phyloP scores from a whole-genome alignment of 2,888 invertebrate genomes.

The Seira ritae region DNA sequence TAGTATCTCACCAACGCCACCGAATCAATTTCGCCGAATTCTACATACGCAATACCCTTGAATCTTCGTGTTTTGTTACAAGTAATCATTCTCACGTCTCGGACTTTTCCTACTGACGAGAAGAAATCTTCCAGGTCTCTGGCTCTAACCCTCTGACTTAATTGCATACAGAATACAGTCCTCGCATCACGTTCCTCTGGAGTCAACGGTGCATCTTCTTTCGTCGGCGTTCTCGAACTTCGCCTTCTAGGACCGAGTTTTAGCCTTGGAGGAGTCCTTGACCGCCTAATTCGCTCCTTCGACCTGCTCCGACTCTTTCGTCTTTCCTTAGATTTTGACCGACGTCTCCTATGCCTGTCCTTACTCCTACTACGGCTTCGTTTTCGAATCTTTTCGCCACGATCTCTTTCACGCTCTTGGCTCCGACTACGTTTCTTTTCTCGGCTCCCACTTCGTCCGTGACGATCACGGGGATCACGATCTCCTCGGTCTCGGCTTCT shows the following conservation, averaged over 20 bases:
- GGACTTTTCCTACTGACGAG: constrained; percentile 95
- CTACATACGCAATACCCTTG: constrained; percentile 99
- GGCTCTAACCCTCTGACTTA: constrained; percentile 94
- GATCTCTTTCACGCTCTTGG: constrained; percentile 75
- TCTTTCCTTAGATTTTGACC: constrained; percentile 57
- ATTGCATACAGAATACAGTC: constrained; percentile 99
- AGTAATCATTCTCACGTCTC: constrained; percentile 98
- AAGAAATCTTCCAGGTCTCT: constrained; percentile 99
- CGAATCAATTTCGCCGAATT: constrained; percentile 98
- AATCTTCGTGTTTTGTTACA: constrained; percentile 99
- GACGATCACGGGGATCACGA: not conserved
- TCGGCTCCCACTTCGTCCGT: constrained; percentile 69
- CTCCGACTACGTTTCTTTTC: constrained; percentile 73
- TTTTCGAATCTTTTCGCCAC: constrained; percentile 72
- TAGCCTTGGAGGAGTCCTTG: constrained; percentile 75
- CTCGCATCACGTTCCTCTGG: constrained; percentile 99
- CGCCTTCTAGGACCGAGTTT: constrained; percentile 65
- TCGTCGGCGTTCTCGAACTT: constrained; percentile 68
- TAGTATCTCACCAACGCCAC: constrained; percentile 87
- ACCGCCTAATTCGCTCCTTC: constrained; percentile 54
- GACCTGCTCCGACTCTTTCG: constrained; percentile 51
- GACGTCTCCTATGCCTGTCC: constrained; percentile 61
- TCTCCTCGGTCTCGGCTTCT: constrained; percentile 66
- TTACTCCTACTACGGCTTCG: constrained; percentile 74
- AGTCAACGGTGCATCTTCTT: constrained; percentile 79